Conservation (phyloP, 2,888 invertebrate species). For the Xestia c-nigrum region DNA sequence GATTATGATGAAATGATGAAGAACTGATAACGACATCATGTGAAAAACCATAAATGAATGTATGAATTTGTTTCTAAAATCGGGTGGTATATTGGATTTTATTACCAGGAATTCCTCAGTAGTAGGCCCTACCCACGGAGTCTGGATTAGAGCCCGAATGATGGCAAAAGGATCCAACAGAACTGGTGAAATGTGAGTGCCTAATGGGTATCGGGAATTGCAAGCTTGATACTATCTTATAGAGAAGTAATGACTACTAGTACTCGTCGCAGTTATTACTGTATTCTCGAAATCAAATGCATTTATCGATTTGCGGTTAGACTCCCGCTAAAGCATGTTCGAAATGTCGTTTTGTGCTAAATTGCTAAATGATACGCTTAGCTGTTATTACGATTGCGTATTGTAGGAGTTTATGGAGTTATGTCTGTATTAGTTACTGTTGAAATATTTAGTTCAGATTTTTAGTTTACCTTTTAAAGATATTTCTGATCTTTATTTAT, state of each 20-base stretch:
- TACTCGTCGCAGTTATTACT: conserved; percentile 45
- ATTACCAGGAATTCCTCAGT: not conserved
- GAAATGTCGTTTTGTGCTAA: conserved; percentile 42
- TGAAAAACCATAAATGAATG: not conserved
- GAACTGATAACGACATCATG: not conserved
- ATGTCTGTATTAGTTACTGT: conserved; percentile 12
- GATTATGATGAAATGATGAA: not conserved
- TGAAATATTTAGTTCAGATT: not conserved
- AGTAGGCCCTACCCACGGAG: too few relatives aligned
- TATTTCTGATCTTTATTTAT: not conserved
- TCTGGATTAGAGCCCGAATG: not conserved
- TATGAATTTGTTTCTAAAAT: not conserved
- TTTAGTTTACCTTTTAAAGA: conserved; percentile 18
- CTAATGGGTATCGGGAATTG: not conserved
- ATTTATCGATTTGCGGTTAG: conserved; percentile 53
- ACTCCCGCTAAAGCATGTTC: conserved; percentile 44
- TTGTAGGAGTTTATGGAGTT: conserved; percentile 11
- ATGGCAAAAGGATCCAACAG: not conserved
- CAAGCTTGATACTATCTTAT: not conserved
- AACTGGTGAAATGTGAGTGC: not conserved
- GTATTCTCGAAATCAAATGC: conserved; percentile 68
- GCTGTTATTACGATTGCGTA: conserved; percentile 25
- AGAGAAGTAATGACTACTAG: not conserved
- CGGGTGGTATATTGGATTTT: not conserved
- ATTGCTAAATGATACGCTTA: conserved; percentile 52